Evolutionary conservation across 2,797 vertebrate genomes (phyloP), one percentile per base, ranked within the genome.

Genomic region (Etheostoma perlongum): DNA sequence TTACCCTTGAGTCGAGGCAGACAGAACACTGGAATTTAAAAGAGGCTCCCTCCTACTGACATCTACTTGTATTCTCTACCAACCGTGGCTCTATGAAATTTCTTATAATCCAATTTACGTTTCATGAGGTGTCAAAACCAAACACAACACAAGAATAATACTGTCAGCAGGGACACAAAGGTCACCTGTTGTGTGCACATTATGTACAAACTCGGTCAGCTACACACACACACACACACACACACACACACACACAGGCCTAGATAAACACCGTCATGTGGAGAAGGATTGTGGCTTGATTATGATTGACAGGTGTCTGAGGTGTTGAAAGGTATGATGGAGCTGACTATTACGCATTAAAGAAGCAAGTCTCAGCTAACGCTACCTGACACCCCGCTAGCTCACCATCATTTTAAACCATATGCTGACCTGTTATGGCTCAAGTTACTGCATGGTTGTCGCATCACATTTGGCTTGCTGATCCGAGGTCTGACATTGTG

Each of bases 1-100:
- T 94, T 93, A 91, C 91, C 94, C 92, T 93, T 93, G 92, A 93
- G 86, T 85, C 54, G 47, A 85, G 79, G 80, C 86, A 85, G 86
- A 71, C 78, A 72, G 88, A 92, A 85, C 72, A 59, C 21, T 25
- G 79, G 90, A 91, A 93, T 93, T 85, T 90, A 83, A 93, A 93
- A 83, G 66, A 90, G 82, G 82, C 78, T 84, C 74, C 85, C 76
- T 79, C 83, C 88, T 48, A 58, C 83, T 80, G 71, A 79, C 85
- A 84, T 61, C 84, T 57, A 52, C 81, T 86, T 69, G 76, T 84
- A 68, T 83, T 89, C 79, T 68, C 65, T n/a, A 67, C 78, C 78
- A 72, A 58, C 68, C 30, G 18, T 27, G 62, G 78, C 85, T 83
- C 70, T 48, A 76, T 85, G 84, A 90, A 90, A 89, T 90, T 77